A percentile compares a stretch with the other conserved stretches of the same genome.
Conservation (phyloP, 2,113 vertebrate genomes). For the Gnathonemus longibarbis region DNA sequence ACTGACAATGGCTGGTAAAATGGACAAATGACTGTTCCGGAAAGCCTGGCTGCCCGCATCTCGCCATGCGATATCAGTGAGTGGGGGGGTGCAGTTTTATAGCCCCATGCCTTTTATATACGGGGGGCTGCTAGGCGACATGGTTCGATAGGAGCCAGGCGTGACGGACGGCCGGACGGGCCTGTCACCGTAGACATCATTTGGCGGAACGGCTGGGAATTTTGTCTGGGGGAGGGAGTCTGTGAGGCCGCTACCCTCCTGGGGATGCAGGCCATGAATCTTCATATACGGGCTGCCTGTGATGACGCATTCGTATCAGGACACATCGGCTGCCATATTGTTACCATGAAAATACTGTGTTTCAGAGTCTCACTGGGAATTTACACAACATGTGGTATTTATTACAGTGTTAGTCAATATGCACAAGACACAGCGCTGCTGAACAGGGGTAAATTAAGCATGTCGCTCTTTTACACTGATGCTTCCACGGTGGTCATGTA, state of each 20-base stretch:
- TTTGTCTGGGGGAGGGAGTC: background rate
- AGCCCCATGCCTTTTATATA: conserved; percentile 39
- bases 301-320: background rate
- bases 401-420: background rate
- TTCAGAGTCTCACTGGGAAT: background rate
- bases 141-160: conserved; percentile 31
- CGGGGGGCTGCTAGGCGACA: conserved; percentile 37
- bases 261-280: background rate
- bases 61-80: conserved; percentile 27
- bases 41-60: background rate
- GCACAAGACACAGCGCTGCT: background rate
- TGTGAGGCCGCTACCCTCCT: background rate
- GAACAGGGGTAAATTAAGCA: background rate
- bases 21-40: background rate
- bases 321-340: background rate
- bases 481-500: background rate
- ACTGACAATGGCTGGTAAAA: conserved; percentile 4
- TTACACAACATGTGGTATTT: background rate
- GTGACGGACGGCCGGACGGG: background rate
- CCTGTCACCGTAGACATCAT: background rate
- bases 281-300: background rate
- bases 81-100: conserved; percentile 36
- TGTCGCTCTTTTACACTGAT: background rate
- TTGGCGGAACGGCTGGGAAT: background rate
- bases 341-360: background rate